Evolutionary conservation across 2,797 vertebrate genomes (phyloP), one percentile per base, ranked within the genome.

Genomic region (Lutra lutra): DNA sequence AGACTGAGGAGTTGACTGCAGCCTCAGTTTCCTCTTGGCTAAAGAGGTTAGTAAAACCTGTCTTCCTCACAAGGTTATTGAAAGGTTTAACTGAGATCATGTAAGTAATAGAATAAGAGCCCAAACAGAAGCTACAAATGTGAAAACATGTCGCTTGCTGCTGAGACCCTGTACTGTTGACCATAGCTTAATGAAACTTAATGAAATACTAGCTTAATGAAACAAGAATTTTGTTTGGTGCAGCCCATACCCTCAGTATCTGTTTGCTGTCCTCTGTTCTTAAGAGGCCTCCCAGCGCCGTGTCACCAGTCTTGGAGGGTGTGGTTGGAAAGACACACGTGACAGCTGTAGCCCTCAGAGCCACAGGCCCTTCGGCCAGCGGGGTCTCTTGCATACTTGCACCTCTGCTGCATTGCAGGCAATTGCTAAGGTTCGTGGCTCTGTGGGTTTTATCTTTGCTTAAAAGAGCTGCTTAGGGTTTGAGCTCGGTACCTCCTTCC

Each of bases 1-100:
- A 21, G 35, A 38, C 75, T 43, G 13, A 70, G 88, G 72, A 92
- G 60, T 17, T 51, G 54, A 35, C 38, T 23, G 48, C 14, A 79
- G 64, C 87, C 95, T 97, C 95, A 85, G 73, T 97, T 97, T 97
- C 48, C 62, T 72, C 20, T 38, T 91, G 17, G 9, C 35, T 40
- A 83, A 92, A 90, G 75, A 88, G 32, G 2, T 86, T 60, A 29
- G 40, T 75, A 68, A 96, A 83, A 70, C 38, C 12, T 23, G 10
- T 68, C 79, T 85, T 86, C 23, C 40, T 77, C 54, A 15, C 13
- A 1, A 70, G 27, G 6, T 79, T 38, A 58, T 38, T 46, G 17
- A 77, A 88, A 92, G 46, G 38, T 80, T 93, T 96, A 90, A 72
- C 17, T 2, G 25, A 60, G 91, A 54, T 91, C 86, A 40, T 27